Evolutionary conservation across 2,113 vertebrate genomes (phyloP), one percentile per base, ranked within the genome.

Genomic region (Phaethornis superciliosus): DNA sequence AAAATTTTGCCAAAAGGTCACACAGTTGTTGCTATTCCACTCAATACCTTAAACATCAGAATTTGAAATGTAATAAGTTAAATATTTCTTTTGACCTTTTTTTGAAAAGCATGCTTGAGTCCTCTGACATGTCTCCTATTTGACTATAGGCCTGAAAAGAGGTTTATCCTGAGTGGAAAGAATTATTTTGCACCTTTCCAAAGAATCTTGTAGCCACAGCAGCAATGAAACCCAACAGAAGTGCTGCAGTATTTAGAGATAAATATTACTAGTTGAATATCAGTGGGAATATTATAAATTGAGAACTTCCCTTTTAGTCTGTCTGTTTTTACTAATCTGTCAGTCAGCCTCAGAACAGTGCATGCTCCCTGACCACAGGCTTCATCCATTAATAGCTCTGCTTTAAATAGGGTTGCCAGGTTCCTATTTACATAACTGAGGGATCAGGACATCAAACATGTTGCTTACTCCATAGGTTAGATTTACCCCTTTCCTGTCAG

Each of bases 1-100:
- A 89, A 28, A 88, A 88, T 47, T 76, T 87, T 94, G n/a, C 71
- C 35, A 24, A 77, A 95, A 96, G 67, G 55, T 93, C 75, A 91
- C 28, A 64, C 28, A 81, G 63, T 67, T 68, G 47, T 88, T 81
- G 47, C 24, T 71, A 42, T 92, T 95, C 72, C 10, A 51, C n/a
- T 54, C 85, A 32, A 28, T 72, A 46, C 15, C 32, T 81, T 74
- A 74, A 89, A 80, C 30, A 71, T 58, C 49, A 72, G 58, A 80
- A 65, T 70, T 21, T 69, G 30, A 81, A 82, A 91, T 69, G 35
- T 37, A 64, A 65, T 22, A 80, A 76, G n/a, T 81, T 67, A 82
- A 64, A 23, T 60, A 56, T 62, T 85, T 93, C 21, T 58, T 89
- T 47, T 91, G 64, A 88, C 63, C 40, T 60, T 90, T 90, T 62